A percentile compares a stretch with the other conserved stretches of the same genome.
Evolutionary conservation across 2,888 invertebrate species (phyloP).

Genomic region (Apamea epomidion): DNA sequence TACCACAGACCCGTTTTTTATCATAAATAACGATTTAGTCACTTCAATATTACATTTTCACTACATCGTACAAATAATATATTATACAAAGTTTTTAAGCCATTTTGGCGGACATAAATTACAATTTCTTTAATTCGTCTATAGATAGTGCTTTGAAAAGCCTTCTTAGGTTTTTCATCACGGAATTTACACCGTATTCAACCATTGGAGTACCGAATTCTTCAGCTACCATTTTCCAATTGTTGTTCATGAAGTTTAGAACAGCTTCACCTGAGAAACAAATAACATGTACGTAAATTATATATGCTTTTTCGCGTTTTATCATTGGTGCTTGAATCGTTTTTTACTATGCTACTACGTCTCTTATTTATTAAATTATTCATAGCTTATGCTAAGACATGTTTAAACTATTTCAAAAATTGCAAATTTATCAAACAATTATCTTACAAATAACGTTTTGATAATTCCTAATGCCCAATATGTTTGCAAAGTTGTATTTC

Average conservation of each 20-base stretch:
- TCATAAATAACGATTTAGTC: background rate
- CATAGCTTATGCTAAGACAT: too few species aligned
- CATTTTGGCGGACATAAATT: constrained; percentile 1
- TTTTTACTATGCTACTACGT: background rate
- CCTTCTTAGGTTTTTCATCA: constrained; percentile 73
- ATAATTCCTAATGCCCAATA: background rate
- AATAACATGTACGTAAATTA: background rate
- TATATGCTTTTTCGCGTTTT: background rate
- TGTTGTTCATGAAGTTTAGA: constrained; percentile 79
- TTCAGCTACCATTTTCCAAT: constrained; percentile 80
- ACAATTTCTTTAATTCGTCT: constrained; percentile 62
- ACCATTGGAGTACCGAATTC: constrained; percentile 82
- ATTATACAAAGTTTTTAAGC: background rate
- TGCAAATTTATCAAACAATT: background rate
- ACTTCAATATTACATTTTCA: background rate
- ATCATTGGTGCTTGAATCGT: background rate
- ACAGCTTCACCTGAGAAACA: constrained; percentile 75
- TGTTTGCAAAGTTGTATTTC: background rate
- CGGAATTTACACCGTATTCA: constrained; percentile 72
- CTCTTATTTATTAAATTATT: background rate
- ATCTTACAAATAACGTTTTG: background rate
- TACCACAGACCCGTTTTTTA: background rate
- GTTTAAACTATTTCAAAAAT: background rate
- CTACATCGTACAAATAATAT: background rate
- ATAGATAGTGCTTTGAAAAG: constrained; percentile 73